Conservation (phyloP, 2,113 vertebrate genomes). For the Dipodomys stephensi region DNA sequence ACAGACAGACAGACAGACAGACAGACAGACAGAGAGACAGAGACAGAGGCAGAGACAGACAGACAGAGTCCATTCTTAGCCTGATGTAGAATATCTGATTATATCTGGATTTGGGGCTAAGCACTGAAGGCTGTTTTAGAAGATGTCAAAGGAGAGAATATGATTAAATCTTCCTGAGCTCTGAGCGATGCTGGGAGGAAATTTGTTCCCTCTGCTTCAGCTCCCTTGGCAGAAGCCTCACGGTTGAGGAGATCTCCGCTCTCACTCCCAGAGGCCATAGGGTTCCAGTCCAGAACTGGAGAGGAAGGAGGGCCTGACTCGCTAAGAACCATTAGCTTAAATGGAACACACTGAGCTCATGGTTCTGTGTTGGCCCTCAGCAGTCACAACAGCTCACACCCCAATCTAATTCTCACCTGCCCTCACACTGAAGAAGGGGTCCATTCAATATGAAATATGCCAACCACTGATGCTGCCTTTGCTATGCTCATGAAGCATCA, state of each 20-base stretch:
- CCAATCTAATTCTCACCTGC: background rate
- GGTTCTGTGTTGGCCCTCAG: background rate
- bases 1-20: too few relatives aligned
- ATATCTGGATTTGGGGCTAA: background rate
- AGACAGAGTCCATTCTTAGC: too few relatives aligned
- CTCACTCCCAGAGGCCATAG: background rate
- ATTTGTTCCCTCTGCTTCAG: background rate
- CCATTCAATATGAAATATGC: background rate
- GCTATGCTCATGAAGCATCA: background rate
- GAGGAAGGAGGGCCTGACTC: background rate
- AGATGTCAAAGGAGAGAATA: constrained; percentile 5
- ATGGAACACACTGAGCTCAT: background rate
- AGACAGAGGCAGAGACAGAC: too few relatives aligned
- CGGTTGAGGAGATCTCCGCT: background rate
- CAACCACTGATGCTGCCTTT: background rate
- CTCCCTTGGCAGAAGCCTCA: background rate
- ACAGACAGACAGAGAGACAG: background rate
- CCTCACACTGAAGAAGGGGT: background rate
- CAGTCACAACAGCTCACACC: background rate
- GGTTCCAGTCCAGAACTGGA: background rate
- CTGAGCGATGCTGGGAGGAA: background rate
- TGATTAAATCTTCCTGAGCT: background rate
- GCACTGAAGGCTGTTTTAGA: background rate
- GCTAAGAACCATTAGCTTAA: background rate
- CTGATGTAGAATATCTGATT: background rate